Conservation (phyloP, 1,140 invertebrate genomes). For the Platorchestia sp. region DNA sequence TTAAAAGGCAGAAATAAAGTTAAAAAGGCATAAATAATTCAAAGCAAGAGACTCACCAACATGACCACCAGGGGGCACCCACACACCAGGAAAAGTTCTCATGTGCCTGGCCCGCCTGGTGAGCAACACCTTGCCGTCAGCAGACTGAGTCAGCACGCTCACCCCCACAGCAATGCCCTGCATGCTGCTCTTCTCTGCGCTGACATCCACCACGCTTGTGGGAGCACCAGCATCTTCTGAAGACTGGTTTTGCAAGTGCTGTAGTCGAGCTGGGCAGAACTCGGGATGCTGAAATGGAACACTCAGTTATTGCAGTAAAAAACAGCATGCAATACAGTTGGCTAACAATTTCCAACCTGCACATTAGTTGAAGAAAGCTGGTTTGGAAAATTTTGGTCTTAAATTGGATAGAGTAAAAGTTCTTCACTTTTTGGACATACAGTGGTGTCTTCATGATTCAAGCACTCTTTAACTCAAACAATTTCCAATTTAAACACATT, state of each 20-base stretch:
- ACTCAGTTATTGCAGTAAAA: not conserved
- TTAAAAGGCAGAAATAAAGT: not conserved
- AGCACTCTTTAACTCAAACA: no score
- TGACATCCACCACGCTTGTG: not conserved
- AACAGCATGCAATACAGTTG: not conserved
- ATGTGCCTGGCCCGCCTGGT: constrained; percentile 71
- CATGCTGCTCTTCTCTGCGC: not conserved
- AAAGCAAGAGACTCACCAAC: constrained; percentile 66
- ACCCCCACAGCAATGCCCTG: constrained; percentile 71
- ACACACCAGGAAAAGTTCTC: constrained; percentile 71
- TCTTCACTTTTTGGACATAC: no score
- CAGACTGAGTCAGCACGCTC: constrained; percentile 70
- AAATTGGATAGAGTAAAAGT: no score
- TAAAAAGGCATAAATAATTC: not conserved
- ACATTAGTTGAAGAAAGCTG: no score
- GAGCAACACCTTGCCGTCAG: constrained; percentile 70
- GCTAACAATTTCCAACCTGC: no score
- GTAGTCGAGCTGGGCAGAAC: constrained; percentile 2
- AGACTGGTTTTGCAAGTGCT: not conserved
- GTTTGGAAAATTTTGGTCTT: no score
- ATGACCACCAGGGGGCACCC: constrained; percentile 73
- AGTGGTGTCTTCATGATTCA: no score
- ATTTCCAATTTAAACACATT: no score
- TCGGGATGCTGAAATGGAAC: constrained; percentile 25
- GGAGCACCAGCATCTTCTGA: not conserved